Evolutionary conservation across 1,140 invertebrate genomes (phyloP).

Genomic region (Octopus bimaculoides): DNA sequence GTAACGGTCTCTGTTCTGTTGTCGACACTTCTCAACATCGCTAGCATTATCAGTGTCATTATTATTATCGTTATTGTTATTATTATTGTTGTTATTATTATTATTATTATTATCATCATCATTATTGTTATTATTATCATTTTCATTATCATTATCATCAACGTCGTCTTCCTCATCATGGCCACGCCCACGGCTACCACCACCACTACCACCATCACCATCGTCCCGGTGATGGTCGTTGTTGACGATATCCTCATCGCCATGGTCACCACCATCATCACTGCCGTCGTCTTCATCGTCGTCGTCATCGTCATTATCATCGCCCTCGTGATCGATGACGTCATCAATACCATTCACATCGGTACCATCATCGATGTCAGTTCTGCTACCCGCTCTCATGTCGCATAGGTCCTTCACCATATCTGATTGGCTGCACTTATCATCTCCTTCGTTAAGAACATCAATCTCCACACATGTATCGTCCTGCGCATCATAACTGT

Average conservation of each 20-base stretch:
- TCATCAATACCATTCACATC: not conserved
- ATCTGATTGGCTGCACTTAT: slow-evolving; percentile 11
- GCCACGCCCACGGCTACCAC: not conserved
- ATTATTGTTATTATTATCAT: too few relatives aligned
- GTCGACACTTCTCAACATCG: not conserved
- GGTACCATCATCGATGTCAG: not conserved
- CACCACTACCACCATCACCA: not conserved
- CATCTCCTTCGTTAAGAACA: slow-evolving; percentile 32
- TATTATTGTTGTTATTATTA: not conserved
- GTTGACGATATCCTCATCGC: too few relatives aligned
- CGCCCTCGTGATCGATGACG: not conserved
- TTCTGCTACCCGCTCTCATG: not conserved
- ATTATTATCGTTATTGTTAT: not conserved
- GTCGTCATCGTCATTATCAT: not conserved
- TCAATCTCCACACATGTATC: slow-evolving; percentile 26
- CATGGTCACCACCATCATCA: not conserved
- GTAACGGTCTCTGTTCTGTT: not conserved
- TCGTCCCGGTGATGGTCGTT: not conserved
- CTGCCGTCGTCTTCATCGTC: not conserved
- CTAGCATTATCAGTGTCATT: not conserved
- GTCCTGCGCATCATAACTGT: slow-evolving; percentile 15
- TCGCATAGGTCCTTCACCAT: not conserved
- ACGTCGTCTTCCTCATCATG: not conserved
- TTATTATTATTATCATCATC: too few relatives aligned
- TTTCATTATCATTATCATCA: not conserved